Evolutionary conservation across 2,888 invertebrate genomes (phyloP).

Genomic region (Proisotoma minuta): DNA sequence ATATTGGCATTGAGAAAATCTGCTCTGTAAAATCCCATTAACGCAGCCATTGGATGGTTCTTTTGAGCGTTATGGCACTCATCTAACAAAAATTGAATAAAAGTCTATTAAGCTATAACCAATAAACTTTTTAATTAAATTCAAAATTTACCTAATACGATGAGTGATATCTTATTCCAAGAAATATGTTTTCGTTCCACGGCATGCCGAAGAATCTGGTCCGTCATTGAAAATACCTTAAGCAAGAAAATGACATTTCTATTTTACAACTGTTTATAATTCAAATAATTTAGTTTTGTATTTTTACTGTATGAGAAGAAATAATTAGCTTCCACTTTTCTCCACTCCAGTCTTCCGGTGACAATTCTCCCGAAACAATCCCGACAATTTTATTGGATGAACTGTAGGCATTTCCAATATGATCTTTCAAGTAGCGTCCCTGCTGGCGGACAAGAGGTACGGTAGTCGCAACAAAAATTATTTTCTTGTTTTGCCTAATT

Average conservation of each 20-base stretch:
- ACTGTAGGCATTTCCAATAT: not conserved
- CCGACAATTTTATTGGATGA: not conserved
- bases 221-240: constrained; percentile 1
- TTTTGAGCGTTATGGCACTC: constrained; percentile 88
- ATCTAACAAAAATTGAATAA: constrained; percentile 70
- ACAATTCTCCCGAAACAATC: not conserved
- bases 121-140: too few relatives aligned
- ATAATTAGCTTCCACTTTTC: not conserved
- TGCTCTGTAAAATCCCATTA: constrained; percentile 49
- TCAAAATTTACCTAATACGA: not conserved
- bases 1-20: too few relatives aligned
- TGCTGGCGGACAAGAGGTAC: constrained; percentile 4
- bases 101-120: too few relatives aligned
- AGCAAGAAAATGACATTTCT: too few relatives aligned
- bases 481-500: not conserved
- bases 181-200: not conserved
- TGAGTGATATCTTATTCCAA: not conserved
- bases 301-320: not conserved
- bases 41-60: constrained; percentile 73
- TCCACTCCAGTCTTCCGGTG: not conserved
- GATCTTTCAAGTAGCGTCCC: not conserved
- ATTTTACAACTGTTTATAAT: too few relatives aligned
- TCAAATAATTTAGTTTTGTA: too few relatives aligned
- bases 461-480: constrained; percentile 1
- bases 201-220: not conserved